phyloP scores from a whole-genome alignment of 2,113 vertebrate species.

The Heterotis niloticus region DNA sequence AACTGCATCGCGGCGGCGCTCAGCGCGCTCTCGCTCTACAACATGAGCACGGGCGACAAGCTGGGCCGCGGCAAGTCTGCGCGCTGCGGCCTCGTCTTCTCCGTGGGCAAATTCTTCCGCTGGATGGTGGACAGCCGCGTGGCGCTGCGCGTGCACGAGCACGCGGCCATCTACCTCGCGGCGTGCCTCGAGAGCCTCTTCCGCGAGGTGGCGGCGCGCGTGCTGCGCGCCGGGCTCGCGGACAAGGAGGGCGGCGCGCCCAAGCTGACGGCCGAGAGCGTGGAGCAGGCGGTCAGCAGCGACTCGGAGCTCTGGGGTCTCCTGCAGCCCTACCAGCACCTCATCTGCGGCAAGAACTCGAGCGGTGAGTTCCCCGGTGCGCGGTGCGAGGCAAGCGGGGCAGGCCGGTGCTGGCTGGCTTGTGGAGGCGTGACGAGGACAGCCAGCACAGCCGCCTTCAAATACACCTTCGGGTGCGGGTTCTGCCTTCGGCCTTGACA shows the following conservation, averaged over 20 bases:
- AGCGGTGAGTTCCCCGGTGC: conserved; percentile 83
- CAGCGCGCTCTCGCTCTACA: conserved; percentile 87
- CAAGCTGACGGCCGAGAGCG: conserved; percentile 77
- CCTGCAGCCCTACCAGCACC: conserved; percentile 82
- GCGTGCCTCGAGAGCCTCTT: conserved; percentile 90
- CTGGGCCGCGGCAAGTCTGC: conserved; percentile 86
- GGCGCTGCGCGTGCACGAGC: conserved; percentile 88
- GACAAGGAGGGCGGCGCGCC: conserved; percentile 72
- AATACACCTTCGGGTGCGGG: not conserved
- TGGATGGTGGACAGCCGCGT: conserved; percentile 96
- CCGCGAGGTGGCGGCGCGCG: conserved; percentile 79
- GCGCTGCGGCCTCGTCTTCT: conserved; percentile 87
- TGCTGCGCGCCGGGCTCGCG: conserved; percentile 63
- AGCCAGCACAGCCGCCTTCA: not conserved
- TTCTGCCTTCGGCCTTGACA: too few species aligned
- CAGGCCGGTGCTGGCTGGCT: too few species aligned
- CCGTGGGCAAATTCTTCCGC: conserved; percentile 91
- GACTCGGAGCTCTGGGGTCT: conserved; percentile 90
- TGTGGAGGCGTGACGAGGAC: too few species aligned
- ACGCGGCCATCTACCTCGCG: conserved; percentile 92
- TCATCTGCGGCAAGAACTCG: conserved; percentile 89
- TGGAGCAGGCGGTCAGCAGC: conserved; percentile 84
- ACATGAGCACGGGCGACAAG: conserved; percentile 93
- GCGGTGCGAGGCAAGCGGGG: too few species aligned
- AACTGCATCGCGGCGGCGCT: conserved; percentile 82